These are phyloP conservation scores for Sesia apiformis DNA, from an alignment of 2,888 invertebrate genomes.

Conservation along the genomic window DNA sequence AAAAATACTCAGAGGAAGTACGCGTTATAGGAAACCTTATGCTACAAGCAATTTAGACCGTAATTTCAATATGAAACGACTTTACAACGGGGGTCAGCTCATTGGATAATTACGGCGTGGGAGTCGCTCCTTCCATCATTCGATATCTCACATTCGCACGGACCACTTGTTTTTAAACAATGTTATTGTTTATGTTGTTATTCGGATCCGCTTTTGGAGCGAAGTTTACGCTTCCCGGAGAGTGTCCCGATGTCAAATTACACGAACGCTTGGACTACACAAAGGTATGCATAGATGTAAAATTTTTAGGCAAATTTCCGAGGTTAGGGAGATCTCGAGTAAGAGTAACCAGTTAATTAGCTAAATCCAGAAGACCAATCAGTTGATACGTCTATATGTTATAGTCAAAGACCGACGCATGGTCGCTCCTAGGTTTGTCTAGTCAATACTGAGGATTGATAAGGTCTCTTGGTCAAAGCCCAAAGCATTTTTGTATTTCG, in stretches of 20 bases:
- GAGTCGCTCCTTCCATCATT: constrained; percentile 33
- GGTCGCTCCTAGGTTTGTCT: no score
- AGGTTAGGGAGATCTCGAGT: no score
- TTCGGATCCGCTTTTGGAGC: constrained; percentile 23
- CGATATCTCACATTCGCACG: constrained; percentile 20
- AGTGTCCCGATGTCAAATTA: constrained; percentile 49
- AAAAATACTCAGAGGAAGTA: not conserved
- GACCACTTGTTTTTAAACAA: constrained; percentile 23
- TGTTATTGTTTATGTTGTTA: constrained; percentile 30
- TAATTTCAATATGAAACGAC: constrained; percentile 31
- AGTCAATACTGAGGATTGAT: no score
- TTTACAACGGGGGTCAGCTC: constrained; percentile 36
- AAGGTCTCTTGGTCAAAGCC: no score
- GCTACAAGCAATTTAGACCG: constrained; percentile 19
- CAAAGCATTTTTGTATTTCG: no score
- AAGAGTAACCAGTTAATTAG: no score
- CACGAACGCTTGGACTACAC: constrained; percentile 57
- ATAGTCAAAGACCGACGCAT: no score
- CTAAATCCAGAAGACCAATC: no score
- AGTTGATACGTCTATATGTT: no score
- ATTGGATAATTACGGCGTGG: constrained; percentile 63
- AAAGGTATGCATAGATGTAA: constrained; percentile 27
- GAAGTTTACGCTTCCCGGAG: constrained; percentile 49
- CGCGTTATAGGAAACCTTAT: constrained; percentile 12
- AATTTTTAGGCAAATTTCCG: not conserved